A percentile compares a stretch with the other conserved stretches of the same genome.
phyloP scores from a whole-genome alignment of 1,140 invertebrate genomes.

The Drosophila ananassae region DNA sequence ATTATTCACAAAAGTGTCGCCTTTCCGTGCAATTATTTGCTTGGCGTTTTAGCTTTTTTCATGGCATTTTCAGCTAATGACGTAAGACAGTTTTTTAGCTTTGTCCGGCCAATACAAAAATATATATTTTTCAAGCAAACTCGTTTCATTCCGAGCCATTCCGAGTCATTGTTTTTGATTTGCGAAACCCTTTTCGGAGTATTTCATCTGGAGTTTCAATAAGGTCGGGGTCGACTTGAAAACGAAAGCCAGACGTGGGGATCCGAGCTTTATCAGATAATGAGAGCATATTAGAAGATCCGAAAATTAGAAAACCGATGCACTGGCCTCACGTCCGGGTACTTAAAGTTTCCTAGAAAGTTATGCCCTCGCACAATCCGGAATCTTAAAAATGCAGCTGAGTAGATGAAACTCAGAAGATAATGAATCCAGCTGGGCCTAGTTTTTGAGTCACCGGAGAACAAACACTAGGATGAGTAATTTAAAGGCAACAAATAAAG shows the following conservation, averaged over 20 bases:
- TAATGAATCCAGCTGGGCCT: slow-evolving; percentile 38
- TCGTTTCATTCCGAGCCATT: slow-evolving; percentile 47
- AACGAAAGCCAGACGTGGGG: slow-evolving; percentile 72
- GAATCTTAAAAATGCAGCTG: slow-evolving; percentile 50
- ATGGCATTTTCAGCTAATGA: slow-evolving; percentile 52
- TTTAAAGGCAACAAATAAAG: slow-evolving; percentile 9
- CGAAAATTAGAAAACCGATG: slow-evolving; percentile 69
- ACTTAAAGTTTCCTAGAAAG: slow-evolving; percentile 73
- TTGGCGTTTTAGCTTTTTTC: slow-evolving; percentile 21
- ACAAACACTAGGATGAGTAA: slow-evolving; percentile 54
- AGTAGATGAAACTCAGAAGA: slow-evolving; percentile 39
- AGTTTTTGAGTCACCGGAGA: slow-evolving; percentile 53
- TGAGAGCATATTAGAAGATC: slow-evolving; percentile 73
- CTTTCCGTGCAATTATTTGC: slow-evolving; percentile 12
- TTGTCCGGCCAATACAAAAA: slow-evolving; percentile 21
- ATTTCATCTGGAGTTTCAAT: slow-evolving; percentile 36
- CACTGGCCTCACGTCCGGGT: slow-evolving; percentile 66
- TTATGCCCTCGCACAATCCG: slow-evolving; percentile 51
- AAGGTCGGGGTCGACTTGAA: slow-evolving; percentile 59
- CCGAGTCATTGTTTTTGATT: slow-evolving; percentile 58
- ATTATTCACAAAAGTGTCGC: slow-evolving; percentile 30
- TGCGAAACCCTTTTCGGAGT: slow-evolving; percentile 61
- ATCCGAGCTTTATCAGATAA: slow-evolving; percentile 34
- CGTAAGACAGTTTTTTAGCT: slow-evolving; percentile 44
- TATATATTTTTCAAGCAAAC: slow-evolving; percentile 36